Evolutionary conservation across 2,888 invertebrate genomes (phyloP).

Genomic region (Eledona agricola): DNA sequence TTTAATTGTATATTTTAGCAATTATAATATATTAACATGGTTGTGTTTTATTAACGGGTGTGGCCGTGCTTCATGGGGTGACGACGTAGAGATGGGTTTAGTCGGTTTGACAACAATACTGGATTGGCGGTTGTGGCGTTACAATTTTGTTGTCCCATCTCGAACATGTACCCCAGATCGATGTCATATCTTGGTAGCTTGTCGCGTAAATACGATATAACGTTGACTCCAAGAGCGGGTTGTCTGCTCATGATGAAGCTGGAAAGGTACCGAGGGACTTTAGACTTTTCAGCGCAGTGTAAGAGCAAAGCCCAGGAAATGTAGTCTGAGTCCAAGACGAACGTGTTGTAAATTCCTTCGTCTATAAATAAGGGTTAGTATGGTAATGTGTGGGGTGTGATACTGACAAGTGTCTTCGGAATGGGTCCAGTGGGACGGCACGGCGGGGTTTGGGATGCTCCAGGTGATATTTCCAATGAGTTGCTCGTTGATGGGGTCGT

Average conservation of each 20-base stretch:
- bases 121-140: constrained; percentile 47
- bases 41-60: background rate
- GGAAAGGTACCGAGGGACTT: constrained; percentile 80
- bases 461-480: constrained; percentile 88
- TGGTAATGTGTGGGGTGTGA: too few species aligned
- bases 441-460: constrained; percentile 76
- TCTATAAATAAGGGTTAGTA: constrained; percentile 65
- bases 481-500: constrained; percentile 83
- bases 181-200: constrained; percentile 83
- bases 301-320: constrained; percentile 82
- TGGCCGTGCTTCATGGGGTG: constrained; percentile 62
- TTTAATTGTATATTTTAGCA: constrained; percentile 23
- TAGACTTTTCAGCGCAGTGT: constrained; percentile 86
- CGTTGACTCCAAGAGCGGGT: constrained; percentile 69
- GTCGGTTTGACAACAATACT: constrained; percentile 34
- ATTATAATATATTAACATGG: constrained; percentile 5
- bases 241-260: constrained; percentile 81
- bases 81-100: constrained; percentile 52
- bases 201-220: constrained; percentile 79
- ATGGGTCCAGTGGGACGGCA: constrained; percentile 87
- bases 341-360: constrained; percentile 89
- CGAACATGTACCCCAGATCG: constrained; percentile 85
- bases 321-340: constrained; percentile 85
- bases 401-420: constrained; percentile 83
- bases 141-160: constrained; percentile 79